Base-by-base conservation (phyloP, 2,888 invertebrate species). In the Smittia aterrima region DNA sequence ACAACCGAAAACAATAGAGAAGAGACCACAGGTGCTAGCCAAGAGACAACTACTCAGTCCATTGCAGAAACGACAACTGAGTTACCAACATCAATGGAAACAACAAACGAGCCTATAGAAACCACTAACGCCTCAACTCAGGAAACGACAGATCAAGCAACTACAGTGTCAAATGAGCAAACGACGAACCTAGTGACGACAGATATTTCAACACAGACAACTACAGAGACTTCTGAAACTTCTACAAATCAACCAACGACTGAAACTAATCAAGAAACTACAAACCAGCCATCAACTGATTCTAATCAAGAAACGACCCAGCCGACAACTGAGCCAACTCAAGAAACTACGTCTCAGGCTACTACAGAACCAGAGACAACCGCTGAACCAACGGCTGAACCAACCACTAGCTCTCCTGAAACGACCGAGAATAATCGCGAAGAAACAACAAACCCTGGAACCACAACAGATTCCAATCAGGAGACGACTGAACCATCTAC, bases 401-500 rank as follows among this genome's bases (percentile, higher is more conserved):
- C 25, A 3, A 53, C 41, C 38, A 76, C 75, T 16, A n/a, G n/a
- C n/a, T 73, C 77, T 4, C 77, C 77, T 22, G 76, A 76, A 53
- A 75, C 66, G 76, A 67, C 47, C 54, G 75, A 75, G 6, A 76
- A 76, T 66, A 58, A 47, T 16, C 66, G 20, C n/a, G 25, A n/a
- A 64, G 62, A 20, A 3, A 70, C 70, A 7, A 70, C 70, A 53
- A 54, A 13, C 22, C 40, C 13, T 18, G 67, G n/a, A 67, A 41
- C n/a, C 16, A 53, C 41, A 47, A 20, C 22, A 7, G 47, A 47
- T 11, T 7, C 13, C 7, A 62, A 62, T 25, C 22, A 18, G 16
- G 79, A 79, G 58, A 77, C 76, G 6, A 79, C 79, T 62, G 62
- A 83, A 72, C 76, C 75, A 16, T 74, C 77, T 4, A 78, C 77